phyloP scores from a whole-genome alignment of 2,113 vertebrate species.

The Sander vitreus region DNA sequence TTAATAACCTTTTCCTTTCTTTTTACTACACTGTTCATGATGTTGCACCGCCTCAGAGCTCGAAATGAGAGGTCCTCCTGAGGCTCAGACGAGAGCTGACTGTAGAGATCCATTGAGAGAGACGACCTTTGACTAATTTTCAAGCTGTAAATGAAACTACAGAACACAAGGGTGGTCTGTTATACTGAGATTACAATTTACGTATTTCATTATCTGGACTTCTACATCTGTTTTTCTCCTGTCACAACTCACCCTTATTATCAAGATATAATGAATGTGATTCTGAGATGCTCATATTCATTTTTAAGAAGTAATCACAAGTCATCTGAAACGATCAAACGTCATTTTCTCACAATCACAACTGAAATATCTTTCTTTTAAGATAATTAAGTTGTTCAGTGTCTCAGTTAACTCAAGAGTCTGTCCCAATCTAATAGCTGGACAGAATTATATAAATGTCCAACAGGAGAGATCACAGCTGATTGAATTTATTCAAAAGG shows the following conservation, averaged over 20 bases:
- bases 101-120: not conserved
- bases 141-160: not conserved
- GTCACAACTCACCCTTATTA: not conserved
- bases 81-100: not conserved
- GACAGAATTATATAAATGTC: not conserved
- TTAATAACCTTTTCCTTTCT: not conserved
- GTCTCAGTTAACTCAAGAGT: not conserved
- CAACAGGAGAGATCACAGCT: not conserved
- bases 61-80: not conserved
- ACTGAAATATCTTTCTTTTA: not conserved
- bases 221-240: not conserved
- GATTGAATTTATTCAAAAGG: slow-evolving; percentile 9
- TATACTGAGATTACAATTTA: not conserved
- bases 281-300: not conserved
- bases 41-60: not conserved
- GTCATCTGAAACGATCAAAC: not conserved
- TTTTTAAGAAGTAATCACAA: not conserved
- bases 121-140: not conserved
- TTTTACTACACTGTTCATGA: not conserved
- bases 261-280: not conserved
- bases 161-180: not conserved
- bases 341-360: not conserved
- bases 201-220: not conserved
- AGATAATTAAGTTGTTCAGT: slow-evolving; percentile 10
- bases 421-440: not conserved